A percentile compares a stretch with the other conserved stretches of the same genome.
Conservation (phyloP, 1,140 invertebrate genomes). For the Drosophila nikananu region DNA sequence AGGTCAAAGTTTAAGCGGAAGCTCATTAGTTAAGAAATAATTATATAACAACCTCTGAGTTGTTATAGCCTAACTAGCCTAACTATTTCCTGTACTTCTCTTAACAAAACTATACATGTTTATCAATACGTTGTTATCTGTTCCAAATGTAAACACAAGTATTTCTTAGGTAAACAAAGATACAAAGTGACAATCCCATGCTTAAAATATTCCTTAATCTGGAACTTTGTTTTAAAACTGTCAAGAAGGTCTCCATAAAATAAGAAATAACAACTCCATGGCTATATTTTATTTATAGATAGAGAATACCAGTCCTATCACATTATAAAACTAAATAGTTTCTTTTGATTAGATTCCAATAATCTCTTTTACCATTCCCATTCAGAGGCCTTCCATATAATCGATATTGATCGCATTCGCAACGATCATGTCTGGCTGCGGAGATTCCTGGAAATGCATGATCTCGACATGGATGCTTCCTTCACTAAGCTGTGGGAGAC, state of each 20-base stretch:
- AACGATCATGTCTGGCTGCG: slow-evolving; percentile 89
- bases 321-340: background rate
- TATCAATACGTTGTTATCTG: background rate
- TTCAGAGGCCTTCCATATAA: slow-evolving; percentile 86
- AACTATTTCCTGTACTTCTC: background rate
- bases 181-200: background rate
- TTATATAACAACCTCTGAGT: background rate
- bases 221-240: background rate
- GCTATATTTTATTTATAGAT: background rate
- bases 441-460: slow-evolving; percentile 90
- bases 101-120: too few relatives aligned
- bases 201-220: background rate
- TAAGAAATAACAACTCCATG: slow-evolving; percentile 1
- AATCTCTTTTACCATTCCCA: background rate
- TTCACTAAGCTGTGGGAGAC: slow-evolving; percentile 93
- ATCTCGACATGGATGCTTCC: slow-evolving; percentile 88
- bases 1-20: slow-evolving; percentile 7
- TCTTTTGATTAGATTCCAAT: slow-evolving; percentile 18
- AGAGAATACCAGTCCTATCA: background rate
- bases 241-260: background rate
- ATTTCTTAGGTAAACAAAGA: background rate
- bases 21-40: background rate
- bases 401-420: slow-evolving; percentile 89
- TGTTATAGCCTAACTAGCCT: background rate
- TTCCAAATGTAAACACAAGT: background rate